phyloP scores from a whole-genome alignment of 2,888 invertebrate species.

The Neoascia interrupta region DNA sequence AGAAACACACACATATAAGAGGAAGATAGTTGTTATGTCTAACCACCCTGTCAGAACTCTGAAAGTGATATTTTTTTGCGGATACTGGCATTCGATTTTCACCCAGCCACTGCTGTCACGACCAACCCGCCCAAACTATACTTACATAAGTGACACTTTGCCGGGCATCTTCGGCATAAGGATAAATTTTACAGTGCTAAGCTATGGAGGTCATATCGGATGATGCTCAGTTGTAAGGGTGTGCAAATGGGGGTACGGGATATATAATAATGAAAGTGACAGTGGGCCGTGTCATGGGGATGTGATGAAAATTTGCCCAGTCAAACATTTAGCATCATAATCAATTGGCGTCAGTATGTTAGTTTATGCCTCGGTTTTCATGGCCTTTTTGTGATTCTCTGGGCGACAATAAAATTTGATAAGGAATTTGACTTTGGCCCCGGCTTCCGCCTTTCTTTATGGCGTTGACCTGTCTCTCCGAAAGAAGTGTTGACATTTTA shows the following conservation, averaged over 20 bases:
- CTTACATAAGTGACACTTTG: conserved; percentile 58
- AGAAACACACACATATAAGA: not conserved
- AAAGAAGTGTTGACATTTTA: conserved; percentile 5
- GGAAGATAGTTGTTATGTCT: not conserved
- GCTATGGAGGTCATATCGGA: conserved; percentile 46
- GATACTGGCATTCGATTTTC: conserved; percentile 7
- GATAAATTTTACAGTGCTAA: conserved; percentile 59
- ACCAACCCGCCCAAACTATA: conserved; percentile 24
- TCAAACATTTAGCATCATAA: conserved; percentile 47
- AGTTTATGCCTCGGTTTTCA: conserved; percentile 37
- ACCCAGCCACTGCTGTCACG: conserved; percentile 6
- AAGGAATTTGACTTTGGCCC: conserved; percentile 22
- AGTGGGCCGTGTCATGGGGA: not conserved
- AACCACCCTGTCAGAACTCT: conserved; percentile 4
- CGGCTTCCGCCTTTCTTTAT: not conserved
- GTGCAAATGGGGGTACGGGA: not conserved
- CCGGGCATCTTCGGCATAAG: conserved; percentile 41
- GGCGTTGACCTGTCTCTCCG: conserved; percentile 3
- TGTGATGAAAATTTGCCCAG: conserved; percentile 31
- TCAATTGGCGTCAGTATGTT: conserved; percentile 50
- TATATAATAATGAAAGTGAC: conserved; percentile 32
- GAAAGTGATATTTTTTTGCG: conserved; percentile 35
- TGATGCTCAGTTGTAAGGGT: conserved; percentile 18
- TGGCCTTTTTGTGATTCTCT: conserved; percentile 17
- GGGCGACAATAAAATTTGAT: conserved; percentile 33